Evolutionary conservation across 2,797 vertebrate species (phyloP).

Genomic region (Mormyrus hasselquistii): DNA sequence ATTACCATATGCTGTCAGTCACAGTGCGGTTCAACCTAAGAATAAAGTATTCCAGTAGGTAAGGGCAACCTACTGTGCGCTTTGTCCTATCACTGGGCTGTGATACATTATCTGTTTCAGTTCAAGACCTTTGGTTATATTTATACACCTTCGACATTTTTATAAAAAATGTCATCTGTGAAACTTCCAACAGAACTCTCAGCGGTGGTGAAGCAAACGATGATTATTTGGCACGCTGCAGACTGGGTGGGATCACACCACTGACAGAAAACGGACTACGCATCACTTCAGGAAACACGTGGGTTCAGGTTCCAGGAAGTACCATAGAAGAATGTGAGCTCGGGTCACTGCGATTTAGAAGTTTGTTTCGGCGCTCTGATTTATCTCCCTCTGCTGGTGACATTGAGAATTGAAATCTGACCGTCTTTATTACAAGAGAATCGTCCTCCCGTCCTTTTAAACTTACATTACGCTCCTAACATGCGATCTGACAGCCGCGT

Average conservation of each 20-base stretch:
- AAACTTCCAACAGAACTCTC: background rate
- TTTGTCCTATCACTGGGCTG: background rate
- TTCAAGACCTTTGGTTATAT: background rate
- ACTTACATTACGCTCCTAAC: background rate
- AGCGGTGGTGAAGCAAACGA: background rate
- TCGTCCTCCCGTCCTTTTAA: background rate
- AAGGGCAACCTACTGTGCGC: background rate
- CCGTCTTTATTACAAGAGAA: background rate
- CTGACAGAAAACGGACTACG: background rate
- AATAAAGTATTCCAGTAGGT: background rate
- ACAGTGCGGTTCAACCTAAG: background rate
- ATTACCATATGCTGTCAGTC: background rate
- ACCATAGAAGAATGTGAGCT: background rate
- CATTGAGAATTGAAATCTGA: background rate
- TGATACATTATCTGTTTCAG: background rate
- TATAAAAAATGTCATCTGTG: background rate
- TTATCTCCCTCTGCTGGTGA: background rate
- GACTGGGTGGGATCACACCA: background rate
- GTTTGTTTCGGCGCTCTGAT: background rate
- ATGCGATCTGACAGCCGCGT: background rate
- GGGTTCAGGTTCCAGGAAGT: background rate
- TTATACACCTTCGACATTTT: background rate
- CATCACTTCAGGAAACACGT: background rate
- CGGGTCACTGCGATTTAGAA: background rate
- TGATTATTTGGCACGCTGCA: background rate